Evolutionary conservation across 2,888 invertebrate species (phyloP).

Genomic region (Phengaris arion): DNA sequence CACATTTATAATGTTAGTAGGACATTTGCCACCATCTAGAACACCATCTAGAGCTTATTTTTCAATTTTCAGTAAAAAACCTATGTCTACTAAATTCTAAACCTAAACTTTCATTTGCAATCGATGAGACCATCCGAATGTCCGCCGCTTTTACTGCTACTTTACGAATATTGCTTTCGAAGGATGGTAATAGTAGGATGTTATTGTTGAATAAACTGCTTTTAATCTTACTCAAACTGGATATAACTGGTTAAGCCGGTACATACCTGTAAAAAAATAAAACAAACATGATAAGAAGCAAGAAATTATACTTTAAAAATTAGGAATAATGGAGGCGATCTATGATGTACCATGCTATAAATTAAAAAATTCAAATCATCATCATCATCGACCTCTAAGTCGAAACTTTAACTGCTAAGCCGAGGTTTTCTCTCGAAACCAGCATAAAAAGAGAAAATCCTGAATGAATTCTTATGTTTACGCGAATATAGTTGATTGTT

Average conservation of each 20-base stretch:
- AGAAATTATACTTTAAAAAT: background rate
- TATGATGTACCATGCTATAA: no score
- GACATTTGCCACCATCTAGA: no score
- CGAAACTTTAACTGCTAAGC: no score
- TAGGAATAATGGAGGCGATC: no score
- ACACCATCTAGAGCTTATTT: background rate
- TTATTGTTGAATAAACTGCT: slow-evolving; percentile 30
- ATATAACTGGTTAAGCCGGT: slow-evolving; percentile 27
- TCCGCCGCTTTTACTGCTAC: slow-evolving; percentile 17
- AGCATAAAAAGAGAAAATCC: no score
- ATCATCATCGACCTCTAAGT: no score
- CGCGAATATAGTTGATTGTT: no score
- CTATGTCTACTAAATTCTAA: slow-evolving; percentile 8
- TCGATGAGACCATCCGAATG: slow-evolving; percentile 9
- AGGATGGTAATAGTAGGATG: slow-evolving; percentile 14
- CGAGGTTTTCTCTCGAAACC: no score
- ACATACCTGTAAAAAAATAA: slow-evolving; percentile 57
- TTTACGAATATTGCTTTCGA: slow-evolving; percentile 20
- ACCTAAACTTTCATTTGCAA: slow-evolving; percentile 12
- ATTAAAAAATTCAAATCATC: no score
- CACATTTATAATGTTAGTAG: no score
- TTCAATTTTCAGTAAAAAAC: background rate
- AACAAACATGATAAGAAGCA: slow-evolving; percentile 1
- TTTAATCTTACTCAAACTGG: slow-evolving; percentile 27
- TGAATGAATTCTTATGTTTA: no score